These are phyloP conservation scores for Pteropus alecto DNA, from an alignment of 2,113 vertebrate genomes.

Conservation along the genomic window DNA sequence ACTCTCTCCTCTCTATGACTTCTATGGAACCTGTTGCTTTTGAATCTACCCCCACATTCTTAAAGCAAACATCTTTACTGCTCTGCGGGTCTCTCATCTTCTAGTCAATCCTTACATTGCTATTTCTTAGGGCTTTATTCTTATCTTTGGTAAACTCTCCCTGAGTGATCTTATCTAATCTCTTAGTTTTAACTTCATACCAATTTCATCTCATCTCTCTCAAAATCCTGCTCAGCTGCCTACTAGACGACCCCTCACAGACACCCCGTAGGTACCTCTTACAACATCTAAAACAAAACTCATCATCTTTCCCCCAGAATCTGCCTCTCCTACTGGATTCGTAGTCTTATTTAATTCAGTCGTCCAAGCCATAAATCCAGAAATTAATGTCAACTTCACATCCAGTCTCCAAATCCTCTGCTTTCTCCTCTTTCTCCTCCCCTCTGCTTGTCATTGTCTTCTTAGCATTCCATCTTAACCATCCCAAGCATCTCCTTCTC, in stretches of 20 bases:
- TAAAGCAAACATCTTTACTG: neutral
- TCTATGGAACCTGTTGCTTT: neutral
- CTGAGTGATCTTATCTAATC: neutral
- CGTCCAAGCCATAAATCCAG: neutral
- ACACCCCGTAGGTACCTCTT: neutral
- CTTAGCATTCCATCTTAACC: neutral
- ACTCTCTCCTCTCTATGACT: neutral
- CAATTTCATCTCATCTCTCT: neutral
- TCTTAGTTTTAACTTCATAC: too few species aligned
- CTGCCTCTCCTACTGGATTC: neutral
- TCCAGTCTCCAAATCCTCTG: neutral
- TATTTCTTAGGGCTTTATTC: neutral
- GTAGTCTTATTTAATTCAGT: neutral
- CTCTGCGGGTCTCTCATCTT: neutral
- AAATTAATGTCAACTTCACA: neutral
- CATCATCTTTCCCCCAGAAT: neutral
- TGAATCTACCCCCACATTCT: neutral
- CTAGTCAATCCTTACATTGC: neutral
- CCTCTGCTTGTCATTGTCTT: neutral
- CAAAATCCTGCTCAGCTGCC: neutral
- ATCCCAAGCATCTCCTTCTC: neutral
- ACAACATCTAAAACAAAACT: neutral
- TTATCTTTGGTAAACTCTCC: neutral
- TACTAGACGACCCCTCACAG: neutral
- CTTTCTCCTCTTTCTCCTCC: neutral